phyloP scores from a whole-genome alignment of 2,113 vertebrate genomes.

The Hippolais icterina region DNA sequence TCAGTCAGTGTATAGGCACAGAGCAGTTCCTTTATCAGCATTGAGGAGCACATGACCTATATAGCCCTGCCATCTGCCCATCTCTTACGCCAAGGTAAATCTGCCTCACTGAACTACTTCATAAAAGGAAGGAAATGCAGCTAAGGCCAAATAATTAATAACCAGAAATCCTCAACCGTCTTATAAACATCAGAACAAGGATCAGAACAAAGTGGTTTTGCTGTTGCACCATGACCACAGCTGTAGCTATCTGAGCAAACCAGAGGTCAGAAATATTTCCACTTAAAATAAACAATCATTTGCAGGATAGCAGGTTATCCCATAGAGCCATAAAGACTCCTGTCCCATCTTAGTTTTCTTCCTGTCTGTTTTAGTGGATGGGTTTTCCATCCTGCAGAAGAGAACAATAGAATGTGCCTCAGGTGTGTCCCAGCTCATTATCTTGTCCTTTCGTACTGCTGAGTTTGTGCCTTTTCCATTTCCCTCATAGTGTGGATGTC shows the following conservation, averaged over 20 bases:
- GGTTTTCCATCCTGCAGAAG: background rate
- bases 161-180: background rate
- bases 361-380: background rate
- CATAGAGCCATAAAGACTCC: background rate
- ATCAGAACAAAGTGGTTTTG: background rate
- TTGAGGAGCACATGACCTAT: background rate
- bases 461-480: background rate
- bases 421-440: background rate
- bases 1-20: background rate
- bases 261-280: background rate
- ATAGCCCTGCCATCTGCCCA: conserved; percentile 19
- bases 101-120: background rate
- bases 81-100: background rate
- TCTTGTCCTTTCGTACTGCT: background rate
- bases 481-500: background rate
- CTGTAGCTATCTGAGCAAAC: background rate
- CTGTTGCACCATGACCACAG: background rate
- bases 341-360: background rate
- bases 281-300: background rate
- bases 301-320: background rate
- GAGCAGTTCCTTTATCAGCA: background rate
- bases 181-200: background rate
- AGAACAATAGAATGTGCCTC: background rate
- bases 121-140: background rate
- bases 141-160: background rate